Evolutionary conservation across 2,113 vertebrate genomes (phyloP).

Genomic region (Nipponia nippon): DNA sequence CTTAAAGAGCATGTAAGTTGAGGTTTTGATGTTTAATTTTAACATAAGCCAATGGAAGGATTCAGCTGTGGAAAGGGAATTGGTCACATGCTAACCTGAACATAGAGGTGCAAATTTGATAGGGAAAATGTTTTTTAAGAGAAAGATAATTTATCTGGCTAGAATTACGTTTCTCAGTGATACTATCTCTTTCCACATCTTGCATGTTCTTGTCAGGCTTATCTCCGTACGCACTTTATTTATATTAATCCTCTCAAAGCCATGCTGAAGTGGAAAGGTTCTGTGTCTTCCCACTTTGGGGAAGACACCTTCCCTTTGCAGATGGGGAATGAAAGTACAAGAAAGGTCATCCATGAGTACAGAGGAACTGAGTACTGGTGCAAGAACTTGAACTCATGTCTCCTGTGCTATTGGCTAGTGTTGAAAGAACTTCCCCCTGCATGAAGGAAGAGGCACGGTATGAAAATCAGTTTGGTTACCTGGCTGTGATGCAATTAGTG

Average conservation of each 20-base stretch:
- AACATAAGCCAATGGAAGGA: background rate
- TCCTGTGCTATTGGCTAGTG: background rate
- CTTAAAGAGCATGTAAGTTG: background rate
- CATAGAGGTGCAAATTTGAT: background rate
- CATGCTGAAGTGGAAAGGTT: background rate
- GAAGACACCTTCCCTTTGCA: background rate
- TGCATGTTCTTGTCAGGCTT: background rate
- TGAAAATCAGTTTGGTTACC: background rate
- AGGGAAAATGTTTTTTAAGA: background rate
- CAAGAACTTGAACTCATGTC: background rate
- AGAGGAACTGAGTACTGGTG: background rate
- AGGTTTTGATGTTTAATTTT: background rate
- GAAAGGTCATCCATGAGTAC: background rate
- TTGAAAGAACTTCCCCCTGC: background rate
- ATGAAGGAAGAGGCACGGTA: background rate
- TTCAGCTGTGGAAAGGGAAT: background rate
- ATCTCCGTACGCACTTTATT: rapidly evolving
- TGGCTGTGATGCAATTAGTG: background rate
- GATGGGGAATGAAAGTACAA: background rate
- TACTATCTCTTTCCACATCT: background rate
- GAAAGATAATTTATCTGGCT: background rate
- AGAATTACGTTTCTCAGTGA: background rate
- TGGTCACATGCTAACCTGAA: background rate
- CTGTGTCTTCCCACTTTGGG: background rate
- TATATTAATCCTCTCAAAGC: background rate